Conservation (phyloP, 2,888 invertebrate species). For the Campaea margaritaria region DNA sequence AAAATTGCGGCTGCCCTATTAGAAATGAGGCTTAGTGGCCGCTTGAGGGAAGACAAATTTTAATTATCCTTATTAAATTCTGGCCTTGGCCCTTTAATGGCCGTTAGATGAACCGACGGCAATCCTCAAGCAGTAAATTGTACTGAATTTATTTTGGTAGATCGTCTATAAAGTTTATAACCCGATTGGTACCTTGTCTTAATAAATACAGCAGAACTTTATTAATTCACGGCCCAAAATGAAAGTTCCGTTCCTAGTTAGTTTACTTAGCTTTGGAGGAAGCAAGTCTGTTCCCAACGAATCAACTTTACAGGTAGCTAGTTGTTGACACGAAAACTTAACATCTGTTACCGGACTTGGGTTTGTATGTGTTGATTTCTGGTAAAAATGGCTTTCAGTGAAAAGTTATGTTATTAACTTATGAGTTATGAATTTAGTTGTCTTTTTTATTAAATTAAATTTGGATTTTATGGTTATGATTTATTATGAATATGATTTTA, state of each 20-base stretch:
- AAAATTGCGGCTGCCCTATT: slow-evolving; percentile 7
- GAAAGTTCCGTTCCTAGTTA: not conserved
- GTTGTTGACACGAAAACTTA: slow-evolving; percentile 8
- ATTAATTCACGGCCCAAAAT: not conserved
- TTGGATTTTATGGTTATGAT: too few relatives aligned
- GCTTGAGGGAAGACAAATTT: slow-evolving; percentile 19
- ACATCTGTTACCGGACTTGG: not conserved
- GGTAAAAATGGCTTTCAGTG: too few relatives aligned
- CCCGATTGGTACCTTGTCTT: too few relatives aligned
- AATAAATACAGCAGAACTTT: too few relatives aligned
- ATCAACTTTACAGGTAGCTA: slow-evolving; percentile 4
- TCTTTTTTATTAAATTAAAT: too few relatives aligned
- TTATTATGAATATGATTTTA: too few relatives aligned
- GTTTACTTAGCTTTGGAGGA: not conserved
- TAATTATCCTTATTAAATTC: slow-evolving; percentile 24
- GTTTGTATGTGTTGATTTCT: not conserved
- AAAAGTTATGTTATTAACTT: too few relatives aligned
- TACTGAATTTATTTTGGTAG: not conserved
- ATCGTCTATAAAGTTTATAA: too few relatives aligned
- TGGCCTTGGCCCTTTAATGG: slow-evolving; percentile 4
- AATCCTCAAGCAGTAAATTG: not conserved
- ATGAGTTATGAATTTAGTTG: too few relatives aligned
- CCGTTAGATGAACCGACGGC: not conserved
- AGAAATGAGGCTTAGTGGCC: slow-evolving; percentile 13
- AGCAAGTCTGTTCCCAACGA: slow-evolving; percentile 6